A percentile compares a stretch with the other conserved stretches of the same genome.
These are phyloP conservation scores for Gallinago nigripennis DNA, from an alignment of 2,797 vertebrate species.

Conservation along the genomic window DNA sequence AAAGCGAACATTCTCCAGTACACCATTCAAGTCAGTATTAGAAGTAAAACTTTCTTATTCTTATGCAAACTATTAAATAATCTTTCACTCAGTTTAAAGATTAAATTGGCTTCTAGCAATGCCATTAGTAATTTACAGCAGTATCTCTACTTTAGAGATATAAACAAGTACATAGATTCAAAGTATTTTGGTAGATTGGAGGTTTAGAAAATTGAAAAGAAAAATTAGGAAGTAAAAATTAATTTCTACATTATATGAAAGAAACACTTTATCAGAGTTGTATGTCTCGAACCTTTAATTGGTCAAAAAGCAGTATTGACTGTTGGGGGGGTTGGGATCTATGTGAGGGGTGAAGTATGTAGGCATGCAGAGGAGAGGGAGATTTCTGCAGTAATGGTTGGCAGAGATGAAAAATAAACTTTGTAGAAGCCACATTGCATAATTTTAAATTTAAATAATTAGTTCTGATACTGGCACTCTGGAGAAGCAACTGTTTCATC, in stretches of 20 bases:
- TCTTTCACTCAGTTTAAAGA: neutral
- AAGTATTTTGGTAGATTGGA: neutral
- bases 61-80: neutral
- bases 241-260: neutral
- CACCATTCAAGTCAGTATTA: neutral
- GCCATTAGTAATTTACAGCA: neutral
- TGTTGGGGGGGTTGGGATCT: too few species aligned
- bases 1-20: neutral
- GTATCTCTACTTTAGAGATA: neutral
- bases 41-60: neutral
- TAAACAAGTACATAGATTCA: neutral
- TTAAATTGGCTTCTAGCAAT: neutral
- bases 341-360: fast-evolving
- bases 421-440: neutral
- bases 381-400: neutral
- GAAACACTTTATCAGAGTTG: neutral
- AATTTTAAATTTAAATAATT: slow-evolving; percentile 2
- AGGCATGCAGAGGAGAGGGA: neutral
- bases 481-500: neutral
- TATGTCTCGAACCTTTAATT: neutral
- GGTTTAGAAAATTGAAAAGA: neutral
- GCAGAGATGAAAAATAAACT: neutral
- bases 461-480: neutral
- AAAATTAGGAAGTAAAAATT: neutral
- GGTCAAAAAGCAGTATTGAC: neutral